Percentiles rank a stretch among this genome's conserved stretches.
phyloP scores from a whole-genome alignment of 2,113 vertebrate genomes.

The Corythaixoides concolor region DNA sequence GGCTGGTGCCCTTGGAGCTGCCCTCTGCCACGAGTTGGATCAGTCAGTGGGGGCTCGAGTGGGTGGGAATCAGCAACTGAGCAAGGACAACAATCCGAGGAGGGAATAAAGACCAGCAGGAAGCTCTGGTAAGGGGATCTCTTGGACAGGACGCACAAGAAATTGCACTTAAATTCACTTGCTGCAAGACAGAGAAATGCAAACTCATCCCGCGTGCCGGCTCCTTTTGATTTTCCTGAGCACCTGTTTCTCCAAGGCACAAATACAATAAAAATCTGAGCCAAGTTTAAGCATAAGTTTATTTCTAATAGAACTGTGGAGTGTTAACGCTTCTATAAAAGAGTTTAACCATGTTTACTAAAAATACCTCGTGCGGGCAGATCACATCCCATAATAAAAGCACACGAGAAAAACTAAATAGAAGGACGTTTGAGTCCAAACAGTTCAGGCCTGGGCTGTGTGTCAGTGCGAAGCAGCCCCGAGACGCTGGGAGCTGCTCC shows the following conservation, averaged over 20 bases:
- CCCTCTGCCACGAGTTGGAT: no score
- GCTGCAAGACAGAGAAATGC: not conserved
- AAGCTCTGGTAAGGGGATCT: not conserved
- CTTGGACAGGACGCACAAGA: not conserved
- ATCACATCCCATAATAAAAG: not conserved
- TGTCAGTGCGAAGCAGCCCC: not conserved
- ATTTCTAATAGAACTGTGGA: not conserved
- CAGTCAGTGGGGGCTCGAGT: accelerated
- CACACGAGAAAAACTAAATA: not conserved
- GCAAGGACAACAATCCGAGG: not conserved
- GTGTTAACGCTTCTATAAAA: not conserved
- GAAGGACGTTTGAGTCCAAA: not conserved
- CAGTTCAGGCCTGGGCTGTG: no score
- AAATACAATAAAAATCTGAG: not conserved
- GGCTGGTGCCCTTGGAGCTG: not conserved
- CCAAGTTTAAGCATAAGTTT: not conserved
- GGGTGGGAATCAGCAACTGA: no score
- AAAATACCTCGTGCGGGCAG: not conserved
- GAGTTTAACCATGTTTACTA: not conserved
- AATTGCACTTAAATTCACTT: no score
- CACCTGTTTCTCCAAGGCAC: not conserved
- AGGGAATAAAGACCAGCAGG: not conserved
- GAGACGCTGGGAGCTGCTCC: not conserved
- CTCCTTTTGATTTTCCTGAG: not conserved
- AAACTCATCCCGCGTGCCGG: not conserved